These are phyloP conservation scores for Prunella himalayana DNA, from an alignment of 2,113 vertebrate species.

Conservation along the genomic window DNA sequence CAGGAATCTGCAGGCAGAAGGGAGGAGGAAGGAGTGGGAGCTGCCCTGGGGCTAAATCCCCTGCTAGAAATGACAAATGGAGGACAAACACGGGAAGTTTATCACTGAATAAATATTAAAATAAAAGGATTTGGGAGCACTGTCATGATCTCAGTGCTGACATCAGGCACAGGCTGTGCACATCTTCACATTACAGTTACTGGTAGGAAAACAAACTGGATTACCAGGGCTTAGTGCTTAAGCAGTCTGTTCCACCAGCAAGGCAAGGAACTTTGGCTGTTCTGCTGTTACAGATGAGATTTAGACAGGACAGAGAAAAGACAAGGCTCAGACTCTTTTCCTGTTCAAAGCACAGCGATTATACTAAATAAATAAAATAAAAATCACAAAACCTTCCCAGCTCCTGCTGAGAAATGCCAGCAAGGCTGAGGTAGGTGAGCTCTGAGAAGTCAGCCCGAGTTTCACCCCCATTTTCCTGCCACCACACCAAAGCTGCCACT, in stretches of 20 bases:
- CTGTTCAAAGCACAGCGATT: neutral
- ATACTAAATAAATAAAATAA: neutral
- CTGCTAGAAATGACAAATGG: neutral
- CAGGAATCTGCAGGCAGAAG: neutral
- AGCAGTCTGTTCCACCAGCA: slow-evolving; percentile 1
- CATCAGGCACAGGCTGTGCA: slow-evolving; percentile 47
- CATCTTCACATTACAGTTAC: neutral
- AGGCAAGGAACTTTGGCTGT: neutral
- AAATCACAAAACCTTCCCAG: neutral
- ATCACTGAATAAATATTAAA: slow-evolving; percentile 21
- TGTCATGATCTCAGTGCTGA: slow-evolving; percentile 30
- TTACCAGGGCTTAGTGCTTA: slow-evolving; percentile 35
- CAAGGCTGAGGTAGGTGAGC: neutral
- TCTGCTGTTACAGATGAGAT: neutral
- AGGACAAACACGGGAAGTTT: neutral
- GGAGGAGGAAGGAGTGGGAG: neutral
- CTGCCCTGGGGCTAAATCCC: neutral
- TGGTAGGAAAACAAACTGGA: slow-evolving; percentile 35
- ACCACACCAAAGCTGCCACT: neutral
- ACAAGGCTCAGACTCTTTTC: neutral
- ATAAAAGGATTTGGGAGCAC: slow-evolving; percentile 29
- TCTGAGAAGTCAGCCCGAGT: neutral
- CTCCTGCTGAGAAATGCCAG: neutral
- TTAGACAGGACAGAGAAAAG: neutral
- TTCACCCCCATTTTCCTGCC: neutral